phyloP scores from a whole-genome alignment of 1,140 invertebrate genomes.

The Meloidogyne exigua region DNA sequence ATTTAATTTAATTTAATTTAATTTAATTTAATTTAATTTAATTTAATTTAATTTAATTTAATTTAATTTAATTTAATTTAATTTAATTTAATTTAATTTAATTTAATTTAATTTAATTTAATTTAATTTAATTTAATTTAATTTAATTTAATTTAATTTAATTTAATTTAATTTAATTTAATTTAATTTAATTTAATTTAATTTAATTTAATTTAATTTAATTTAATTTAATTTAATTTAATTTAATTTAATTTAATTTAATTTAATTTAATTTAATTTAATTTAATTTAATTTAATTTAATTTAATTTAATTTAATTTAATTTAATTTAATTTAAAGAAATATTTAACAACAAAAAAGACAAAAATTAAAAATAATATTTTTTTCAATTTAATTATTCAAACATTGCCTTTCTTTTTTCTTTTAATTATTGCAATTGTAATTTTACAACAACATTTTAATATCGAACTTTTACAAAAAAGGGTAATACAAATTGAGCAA shows the following conservation, averaged over 20 bases:
- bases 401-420: background rate
- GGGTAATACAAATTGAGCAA: background rate
- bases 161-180: background rate
- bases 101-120: background rate
- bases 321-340: background rate
- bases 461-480: background rate
- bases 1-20: background rate
- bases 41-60: background rate
- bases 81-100: background rate
- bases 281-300: background rate
- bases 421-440: background rate
- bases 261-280: background rate
- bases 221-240: background rate
- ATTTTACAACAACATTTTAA: background rate
- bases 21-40: background rate
- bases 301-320: background rate
- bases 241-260: background rate
- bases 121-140: background rate
- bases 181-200: background rate
- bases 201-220: background rate
- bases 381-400: background rate
- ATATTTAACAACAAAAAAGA: background rate
- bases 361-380: background rate
- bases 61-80: background rate
- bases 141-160: background rate